Percentiles rank a stretch among this genome's conserved stretches.
phyloP scores from a whole-genome alignment of 2,797 vertebrate genomes.

The Paratrypauchen microcephalus region DNA sequence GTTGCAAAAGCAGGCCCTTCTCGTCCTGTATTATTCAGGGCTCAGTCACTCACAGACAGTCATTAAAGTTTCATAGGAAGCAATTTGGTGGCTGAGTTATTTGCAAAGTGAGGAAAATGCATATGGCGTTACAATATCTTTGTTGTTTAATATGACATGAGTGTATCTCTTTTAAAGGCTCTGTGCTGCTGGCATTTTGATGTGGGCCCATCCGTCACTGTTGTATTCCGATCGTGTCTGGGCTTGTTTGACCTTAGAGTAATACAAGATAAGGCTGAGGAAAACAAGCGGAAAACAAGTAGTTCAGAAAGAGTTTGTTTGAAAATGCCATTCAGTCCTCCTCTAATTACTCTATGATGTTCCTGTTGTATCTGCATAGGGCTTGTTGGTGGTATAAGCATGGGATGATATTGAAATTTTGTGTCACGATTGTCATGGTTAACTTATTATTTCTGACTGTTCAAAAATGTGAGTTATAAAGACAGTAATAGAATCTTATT shows the following conservation, averaged over 20 bases:
- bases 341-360: neutral
- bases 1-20: constrained; percentile 57
- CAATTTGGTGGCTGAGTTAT: constrained; percentile 69
- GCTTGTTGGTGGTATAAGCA: too few relatives aligned
- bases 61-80: constrained; percentile 78
- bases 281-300: neutral
- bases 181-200: neutral
- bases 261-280: neutral
- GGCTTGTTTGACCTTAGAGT: neutral
- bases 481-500: too few relatives aligned
- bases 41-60: constrained; percentile 76
- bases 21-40: constrained; percentile 72
- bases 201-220: neutral
- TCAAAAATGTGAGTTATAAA: too few relatives aligned
- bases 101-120: constrained; percentile 64
- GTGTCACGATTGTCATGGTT: too few relatives aligned
- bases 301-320: neutral
- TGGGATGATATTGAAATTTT: too few relatives aligned
- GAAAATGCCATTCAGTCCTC: neutral
- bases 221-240: constrained; percentile 15
- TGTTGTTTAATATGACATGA: constrained; percentile 34
- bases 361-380: neutral
- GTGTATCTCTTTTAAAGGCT: constrained; percentile 17
- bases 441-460: too few relatives aligned
- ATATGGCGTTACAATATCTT: constrained; percentile 41